phyloP scores from a whole-genome alignment of 2,888 invertebrate species.

The Mimachlamys varia region DNA sequence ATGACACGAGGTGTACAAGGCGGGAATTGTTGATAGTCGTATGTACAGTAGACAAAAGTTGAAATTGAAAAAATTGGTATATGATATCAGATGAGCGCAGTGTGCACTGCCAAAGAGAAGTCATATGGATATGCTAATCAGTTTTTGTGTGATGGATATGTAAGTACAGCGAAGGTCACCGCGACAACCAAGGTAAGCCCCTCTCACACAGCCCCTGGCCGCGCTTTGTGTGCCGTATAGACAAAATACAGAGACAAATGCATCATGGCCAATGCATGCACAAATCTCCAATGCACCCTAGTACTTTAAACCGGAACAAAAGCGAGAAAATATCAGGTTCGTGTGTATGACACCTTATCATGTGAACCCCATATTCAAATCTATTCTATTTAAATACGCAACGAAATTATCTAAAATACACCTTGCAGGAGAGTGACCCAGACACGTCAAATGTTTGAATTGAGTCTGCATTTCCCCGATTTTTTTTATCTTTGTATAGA shows the following conservation, averaged over 20 bases:
- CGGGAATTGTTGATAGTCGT: constrained; percentile 25
- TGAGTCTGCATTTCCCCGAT: constrained; percentile 31
- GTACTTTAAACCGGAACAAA: neutral
- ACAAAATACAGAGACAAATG: constrained; percentile 12
- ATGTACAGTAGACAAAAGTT: constrained; percentile 6
- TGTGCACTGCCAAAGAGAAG: neutral
- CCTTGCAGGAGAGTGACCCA: constrained; percentile 2
- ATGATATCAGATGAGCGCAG: neutral
- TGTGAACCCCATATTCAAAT: neutral
- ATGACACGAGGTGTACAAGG: constrained; percentile 26
- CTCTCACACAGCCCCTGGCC: constrained; percentile 9
- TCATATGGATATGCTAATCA: constrained; percentile 13
- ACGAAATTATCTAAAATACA: neutral
- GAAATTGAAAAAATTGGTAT: constrained; percentile 7
- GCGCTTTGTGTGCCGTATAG: constrained; percentile 1
- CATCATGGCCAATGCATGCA: constrained; percentile 2
- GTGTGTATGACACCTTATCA: neutral
- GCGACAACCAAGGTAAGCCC: constrained; percentile 16
- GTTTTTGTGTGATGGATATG: constrained; percentile 25
- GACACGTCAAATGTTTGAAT: constrained; percentile 20
- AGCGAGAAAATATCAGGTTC: neutral
- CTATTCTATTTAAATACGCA: neutral
- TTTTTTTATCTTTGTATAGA: constrained; percentile 32
- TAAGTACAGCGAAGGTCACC: neutral
- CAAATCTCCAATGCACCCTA: constrained; percentile 10